phyloP scores from a whole-genome alignment of 2,113 vertebrate species.

The Oreotrochilus melanogaster region DNA sequence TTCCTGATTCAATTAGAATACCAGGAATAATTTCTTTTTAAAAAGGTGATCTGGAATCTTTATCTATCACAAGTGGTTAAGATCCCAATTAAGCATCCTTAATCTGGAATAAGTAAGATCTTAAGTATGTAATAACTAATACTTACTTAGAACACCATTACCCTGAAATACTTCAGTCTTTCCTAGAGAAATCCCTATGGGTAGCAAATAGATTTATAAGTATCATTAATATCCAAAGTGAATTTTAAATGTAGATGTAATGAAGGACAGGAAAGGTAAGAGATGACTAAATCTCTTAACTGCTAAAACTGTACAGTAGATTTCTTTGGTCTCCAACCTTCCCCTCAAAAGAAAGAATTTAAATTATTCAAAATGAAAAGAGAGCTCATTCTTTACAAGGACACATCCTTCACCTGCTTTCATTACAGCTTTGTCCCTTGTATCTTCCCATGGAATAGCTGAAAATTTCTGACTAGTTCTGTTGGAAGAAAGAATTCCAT shows the following conservation, averaged over 20 bases:
- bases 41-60: neutral
- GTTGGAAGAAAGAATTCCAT: neutral
- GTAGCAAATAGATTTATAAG: slow-evolving; percentile 54
- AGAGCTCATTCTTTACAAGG: neutral
- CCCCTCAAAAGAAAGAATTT: neutral
- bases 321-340: neutral
- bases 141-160: slow-evolving; percentile 9
- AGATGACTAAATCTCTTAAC: slow-evolving; percentile 38
- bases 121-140: slow-evolving; percentile 54
- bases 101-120: neutral
- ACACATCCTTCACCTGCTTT: neutral
- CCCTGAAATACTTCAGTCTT: neutral
- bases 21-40: neutral
- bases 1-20: neutral
- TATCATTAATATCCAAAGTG: slow-evolving; percentile 40
- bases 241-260: slow-evolving; percentile 47
- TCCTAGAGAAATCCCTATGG: neutral
- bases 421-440: neutral
- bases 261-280: slow-evolving; percentile 33
- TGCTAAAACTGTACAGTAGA: neutral
- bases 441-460: neutral
- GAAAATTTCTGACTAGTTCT: neutral
- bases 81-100: neutral
- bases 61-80: neutral
- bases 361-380: neutral